Conservation (phyloP, 2,797 vertebrate species). For the Sandelia bainsii region DNA sequence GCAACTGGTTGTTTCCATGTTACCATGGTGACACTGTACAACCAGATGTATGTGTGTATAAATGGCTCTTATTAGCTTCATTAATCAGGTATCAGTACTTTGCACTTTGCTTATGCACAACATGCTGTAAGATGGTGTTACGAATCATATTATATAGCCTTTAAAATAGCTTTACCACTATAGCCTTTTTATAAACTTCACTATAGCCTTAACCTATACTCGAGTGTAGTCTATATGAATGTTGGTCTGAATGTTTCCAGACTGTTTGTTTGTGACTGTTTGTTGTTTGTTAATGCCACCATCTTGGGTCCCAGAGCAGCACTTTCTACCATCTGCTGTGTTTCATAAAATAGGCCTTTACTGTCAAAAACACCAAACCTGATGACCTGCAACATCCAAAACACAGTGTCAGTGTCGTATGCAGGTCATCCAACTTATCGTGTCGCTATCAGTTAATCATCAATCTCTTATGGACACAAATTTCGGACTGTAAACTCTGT, state of each 20-base stretch:
- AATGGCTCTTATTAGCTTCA: constrained; percentile 36
- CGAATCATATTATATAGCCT: constrained; percentile 11
- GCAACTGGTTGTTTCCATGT: constrained; percentile 11
- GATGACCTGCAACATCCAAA: not conserved
- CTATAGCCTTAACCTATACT: constrained; percentile 26
- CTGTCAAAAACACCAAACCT: not conserved
- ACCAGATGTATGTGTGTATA: constrained; percentile 6
- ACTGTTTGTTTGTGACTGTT: not conserved
- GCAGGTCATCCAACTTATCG: not conserved
- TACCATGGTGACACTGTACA: constrained; percentile 4
- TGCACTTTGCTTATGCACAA: constrained; percentile 58
- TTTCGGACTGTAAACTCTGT: too few relatives aligned
- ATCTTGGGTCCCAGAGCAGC: not conserved
- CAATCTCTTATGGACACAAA: too few relatives aligned
- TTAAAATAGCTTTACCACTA: constrained; percentile 16
- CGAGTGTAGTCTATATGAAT: not conserved
- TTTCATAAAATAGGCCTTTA: too few relatives aligned
- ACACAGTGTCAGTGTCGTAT: not conserved
- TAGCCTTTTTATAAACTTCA: constrained; percentile 35
- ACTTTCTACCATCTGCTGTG: not conserved
- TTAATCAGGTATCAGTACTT: constrained; percentile 47
- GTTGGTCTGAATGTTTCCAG: not conserved
- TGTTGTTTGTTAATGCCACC: not conserved
- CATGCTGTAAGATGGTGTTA: constrained; percentile 47
- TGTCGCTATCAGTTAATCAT: too few relatives aligned